These are phyloP conservation scores for Xenopus laevis DNA, from an alignment of 2,113 vertebrate genomes.

Conservation along the genomic window DNA sequence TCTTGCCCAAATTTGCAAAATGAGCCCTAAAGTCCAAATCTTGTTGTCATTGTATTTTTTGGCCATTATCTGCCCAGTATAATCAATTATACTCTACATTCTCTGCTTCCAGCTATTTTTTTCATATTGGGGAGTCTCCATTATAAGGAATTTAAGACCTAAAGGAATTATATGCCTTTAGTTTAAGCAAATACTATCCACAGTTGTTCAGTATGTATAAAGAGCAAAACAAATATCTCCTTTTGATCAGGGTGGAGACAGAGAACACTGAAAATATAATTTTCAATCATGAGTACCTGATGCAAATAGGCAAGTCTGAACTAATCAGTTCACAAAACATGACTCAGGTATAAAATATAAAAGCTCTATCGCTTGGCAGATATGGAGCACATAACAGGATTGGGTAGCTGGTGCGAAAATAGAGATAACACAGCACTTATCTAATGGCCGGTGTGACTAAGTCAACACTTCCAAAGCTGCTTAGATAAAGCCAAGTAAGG, in stretches of 20 bases:
- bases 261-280: background rate
- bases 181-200: background rate
- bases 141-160: background rate
- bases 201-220: background rate
- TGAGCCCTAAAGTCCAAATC: too few species aligned
- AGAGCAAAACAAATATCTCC: background rate
- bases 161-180: background rate
- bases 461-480: slow-evolving; percentile 22
- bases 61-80: too few species aligned
- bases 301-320: background rate
- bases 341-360: slow-evolving; percentile 24
- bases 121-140: background rate
- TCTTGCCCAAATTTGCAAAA: too few species aligned
- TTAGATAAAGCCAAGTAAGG: slow-evolving; percentile 27
- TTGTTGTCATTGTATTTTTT: too few species aligned
- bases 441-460: slow-evolving; percentile 24
- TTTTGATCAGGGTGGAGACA: background rate
- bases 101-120: background rate
- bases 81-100: too few species aligned
- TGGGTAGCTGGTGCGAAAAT: slow-evolving; percentile 35
- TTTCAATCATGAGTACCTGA: background rate
- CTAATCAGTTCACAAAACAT: slow-evolving; percentile 16
- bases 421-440: slow-evolving; percentile 32
- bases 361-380: slow-evolving; percentile 7
- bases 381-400: slow-evolving; percentile 28